Base-by-base conservation (phyloP, 1,140 invertebrate genomes). In the Drosophila guanche region DNA sequence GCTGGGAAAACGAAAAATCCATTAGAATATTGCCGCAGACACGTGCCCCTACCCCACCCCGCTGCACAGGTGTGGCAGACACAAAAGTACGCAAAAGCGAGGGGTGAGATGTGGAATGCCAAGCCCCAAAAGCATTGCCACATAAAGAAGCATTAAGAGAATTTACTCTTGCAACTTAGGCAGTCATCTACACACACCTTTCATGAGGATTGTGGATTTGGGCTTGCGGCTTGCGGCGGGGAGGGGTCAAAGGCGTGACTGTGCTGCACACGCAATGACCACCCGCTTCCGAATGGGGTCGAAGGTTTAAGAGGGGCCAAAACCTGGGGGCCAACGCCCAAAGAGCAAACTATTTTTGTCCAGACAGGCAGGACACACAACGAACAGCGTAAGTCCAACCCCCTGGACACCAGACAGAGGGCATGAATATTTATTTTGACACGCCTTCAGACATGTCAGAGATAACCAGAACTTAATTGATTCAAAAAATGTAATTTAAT, bases 401-500 rank as follows among this genome's bases (percentile, higher is more conserved):
- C 60, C 16, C 33, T 45, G n/a, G 53, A 20, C 54, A 20, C 54
- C 54, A 45, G 52, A 74, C 63, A 55, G 46, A 48, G 63, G 63
- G 37, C 3, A 47, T 77, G 61, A 74, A 81, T 81, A 78, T 83
- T 73, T 68, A 58, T 63, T 60, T 47, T 59, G 63, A 20, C 56
- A 63, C 63, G 74, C 79, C 73, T 41, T 37, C 10, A 37, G 33
- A 37, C 33, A 37, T 20, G 16, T 20, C 16, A 1, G 16, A 20
- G 16, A 20, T 20, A 20, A 20, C 16, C 16, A 20, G 16, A 20
- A 20, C 16, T 67, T 83, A 83, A 83, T 83, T 83, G 79, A 83
- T 75, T 84, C 48, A 58, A 70, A 37, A 79, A 61, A 70, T 66
- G 60, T 62, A 84, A 83, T 83, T 79, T 48, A 62, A 83, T 79